These are phyloP conservation scores for Pygoscelis antarcticus DNA, from an alignment of 2,113 vertebrate genomes.

Conservation along the genomic window DNA sequence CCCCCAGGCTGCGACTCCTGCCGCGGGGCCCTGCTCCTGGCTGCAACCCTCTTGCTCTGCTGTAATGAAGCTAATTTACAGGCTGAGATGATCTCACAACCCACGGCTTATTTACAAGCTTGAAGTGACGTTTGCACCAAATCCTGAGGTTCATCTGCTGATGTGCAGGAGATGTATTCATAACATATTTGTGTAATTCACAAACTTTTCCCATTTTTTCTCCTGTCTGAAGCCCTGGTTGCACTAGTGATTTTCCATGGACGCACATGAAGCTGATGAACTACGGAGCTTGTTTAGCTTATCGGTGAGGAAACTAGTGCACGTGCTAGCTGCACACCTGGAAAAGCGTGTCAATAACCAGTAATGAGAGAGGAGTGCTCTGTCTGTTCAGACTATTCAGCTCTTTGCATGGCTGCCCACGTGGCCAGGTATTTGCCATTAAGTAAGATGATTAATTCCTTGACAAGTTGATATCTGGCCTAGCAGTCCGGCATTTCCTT, in stretches of 20 bases:
- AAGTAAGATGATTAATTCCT: conserved; percentile 3
- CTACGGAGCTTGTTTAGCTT: background rate
- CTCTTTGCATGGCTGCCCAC: background rate
- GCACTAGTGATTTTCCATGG: background rate
- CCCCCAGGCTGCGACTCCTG: background rate
- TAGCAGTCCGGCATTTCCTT: background rate
- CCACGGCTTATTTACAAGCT: background rate
- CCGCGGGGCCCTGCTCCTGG: background rate
- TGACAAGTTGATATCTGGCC: conserved; percentile 29
- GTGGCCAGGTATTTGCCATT: background rate
- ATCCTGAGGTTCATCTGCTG: background rate
- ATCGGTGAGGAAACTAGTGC: background rate
- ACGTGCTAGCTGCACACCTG: background rate
- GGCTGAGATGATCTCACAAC: background rate
- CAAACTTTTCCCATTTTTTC: background rate
- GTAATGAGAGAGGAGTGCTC: background rate
- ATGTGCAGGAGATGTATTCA: background rate
- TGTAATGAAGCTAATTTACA: background rate
- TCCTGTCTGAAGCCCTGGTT: background rate
- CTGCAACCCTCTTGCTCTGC: background rate
- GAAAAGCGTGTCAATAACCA: background rate
- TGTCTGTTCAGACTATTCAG: background rate
- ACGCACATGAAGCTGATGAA: background rate
- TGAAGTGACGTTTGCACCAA: background rate
- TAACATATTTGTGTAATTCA: background rate